Conservation (phyloP, 2,797 vertebrate genomes). For the Platalea minor region DNA sequence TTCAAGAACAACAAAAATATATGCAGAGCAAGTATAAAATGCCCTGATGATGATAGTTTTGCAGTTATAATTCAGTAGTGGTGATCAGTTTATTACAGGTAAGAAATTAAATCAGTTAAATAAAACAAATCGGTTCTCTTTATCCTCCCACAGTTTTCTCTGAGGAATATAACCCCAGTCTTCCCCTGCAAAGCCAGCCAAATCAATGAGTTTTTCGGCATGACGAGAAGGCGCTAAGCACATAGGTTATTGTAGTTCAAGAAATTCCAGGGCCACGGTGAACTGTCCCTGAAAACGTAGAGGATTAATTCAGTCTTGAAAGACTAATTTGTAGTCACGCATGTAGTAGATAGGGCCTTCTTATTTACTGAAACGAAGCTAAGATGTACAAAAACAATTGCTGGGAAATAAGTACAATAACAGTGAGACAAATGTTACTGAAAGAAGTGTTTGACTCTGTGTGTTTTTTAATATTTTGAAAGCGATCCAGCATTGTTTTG, state of each 20-base stretch:
- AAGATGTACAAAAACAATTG: not conserved
- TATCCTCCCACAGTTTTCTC: not conserved
- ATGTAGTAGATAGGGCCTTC: not conserved
- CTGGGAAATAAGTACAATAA: not conserved
- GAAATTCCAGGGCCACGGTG: not conserved
- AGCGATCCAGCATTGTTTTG: slow-evolving; percentile 31
- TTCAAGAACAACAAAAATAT: not conserved
- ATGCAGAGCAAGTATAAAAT: not conserved
- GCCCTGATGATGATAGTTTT: not conserved
- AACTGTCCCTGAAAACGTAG: not conserved
- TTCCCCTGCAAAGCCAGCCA: not conserved
- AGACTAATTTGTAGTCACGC: not conserved
- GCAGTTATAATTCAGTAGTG: not conserved
- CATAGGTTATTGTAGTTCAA: not conserved
- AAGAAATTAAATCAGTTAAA: not conserved
- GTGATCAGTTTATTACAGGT: not conserved
- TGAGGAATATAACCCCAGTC: not conserved
- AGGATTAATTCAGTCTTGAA: not conserved
- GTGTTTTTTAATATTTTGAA: slow-evolving; percentile 3
- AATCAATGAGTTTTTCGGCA: not conserved
- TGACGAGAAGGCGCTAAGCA: not conserved
- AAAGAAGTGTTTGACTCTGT: not conserved
- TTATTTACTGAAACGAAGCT: not conserved
- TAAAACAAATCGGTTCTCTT: not conserved
- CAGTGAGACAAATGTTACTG: not conserved